Conservation (phyloP, 2,113 vertebrate species). For the Pachypanchax playfairii region DNA sequence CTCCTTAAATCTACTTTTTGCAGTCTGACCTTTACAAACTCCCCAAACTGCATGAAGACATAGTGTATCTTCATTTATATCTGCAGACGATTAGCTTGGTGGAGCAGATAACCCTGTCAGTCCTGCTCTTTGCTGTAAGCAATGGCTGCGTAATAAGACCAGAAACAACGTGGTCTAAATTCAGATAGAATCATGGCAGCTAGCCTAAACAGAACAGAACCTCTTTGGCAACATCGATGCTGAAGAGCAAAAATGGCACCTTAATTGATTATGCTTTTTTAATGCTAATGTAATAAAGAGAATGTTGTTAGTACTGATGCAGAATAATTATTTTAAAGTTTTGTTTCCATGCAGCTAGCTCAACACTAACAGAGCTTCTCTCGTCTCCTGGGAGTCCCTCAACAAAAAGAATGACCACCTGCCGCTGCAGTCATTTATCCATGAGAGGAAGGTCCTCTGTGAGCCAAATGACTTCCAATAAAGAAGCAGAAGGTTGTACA, state of each 20-base stretch:
- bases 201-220: constrained; percentile 36
- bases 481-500: neutral
- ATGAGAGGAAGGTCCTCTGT: constrained; percentile 8
- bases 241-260: constrained; percentile 38
- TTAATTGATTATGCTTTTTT: constrained; percentile 36
- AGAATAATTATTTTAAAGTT: constrained; percentile 38
- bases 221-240: constrained; percentile 57
- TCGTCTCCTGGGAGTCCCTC: constrained; percentile 49
- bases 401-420: constrained; percentile 45
- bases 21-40: constrained; percentile 60
- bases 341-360: constrained; percentile 38
- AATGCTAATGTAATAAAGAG: constrained; percentile 37
- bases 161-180: constrained; percentile 36
- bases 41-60: constrained; percentile 26
- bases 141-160: constrained; percentile 7
- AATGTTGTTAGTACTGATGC: constrained; percentile 53
- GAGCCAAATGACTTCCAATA: neutral
- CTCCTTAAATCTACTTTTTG: constrained; percentile 29
- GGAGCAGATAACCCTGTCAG: constrained; percentile 47
- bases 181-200: constrained; percentile 46
- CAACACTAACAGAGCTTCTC: constrained; percentile 25
- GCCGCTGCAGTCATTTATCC: constrained; percentile 28
- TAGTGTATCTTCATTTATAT: constrained; percentile 50
- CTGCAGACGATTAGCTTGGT: constrained; percentile 41
- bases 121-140: constrained; percentile 61